These are phyloP conservation scores for Lemur catta DNA, from an alignment of 2,797 vertebrate genomes.

Conservation along the genomic window DNA sequence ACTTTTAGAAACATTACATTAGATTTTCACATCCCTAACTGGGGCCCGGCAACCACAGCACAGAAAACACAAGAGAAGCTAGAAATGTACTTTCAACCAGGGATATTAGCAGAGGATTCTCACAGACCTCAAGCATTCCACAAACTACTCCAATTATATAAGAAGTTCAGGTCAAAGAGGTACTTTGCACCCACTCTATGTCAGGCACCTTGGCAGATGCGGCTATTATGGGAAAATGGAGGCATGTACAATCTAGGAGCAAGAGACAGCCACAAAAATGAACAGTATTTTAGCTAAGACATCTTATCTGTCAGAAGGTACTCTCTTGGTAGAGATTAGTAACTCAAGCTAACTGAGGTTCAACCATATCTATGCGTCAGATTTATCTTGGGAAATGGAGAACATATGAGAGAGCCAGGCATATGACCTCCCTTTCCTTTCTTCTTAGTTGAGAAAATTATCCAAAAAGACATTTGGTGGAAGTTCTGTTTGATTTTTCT, in stretches of 20 bases:
- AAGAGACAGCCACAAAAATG: background rate
- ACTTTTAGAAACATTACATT: conserved; percentile 26
- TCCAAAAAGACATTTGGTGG: background rate
- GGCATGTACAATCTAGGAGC: background rate
- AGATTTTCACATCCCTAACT: background rate
- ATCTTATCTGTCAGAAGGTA: background rate
- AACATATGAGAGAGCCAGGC: background rate
- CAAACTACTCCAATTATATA: background rate
- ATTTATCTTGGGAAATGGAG: conserved; percentile 5
- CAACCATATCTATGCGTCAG: background rate
- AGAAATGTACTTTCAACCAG: background rate
- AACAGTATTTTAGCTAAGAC: background rate
- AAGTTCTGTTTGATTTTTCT: background rate
- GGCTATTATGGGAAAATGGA: background rate
- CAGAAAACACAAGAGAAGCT: background rate
- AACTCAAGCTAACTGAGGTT: background rate
- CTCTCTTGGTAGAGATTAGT: background rate
- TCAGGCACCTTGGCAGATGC: background rate
- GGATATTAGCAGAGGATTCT: background rate
- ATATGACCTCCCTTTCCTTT: background rate
- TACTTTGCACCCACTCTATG: background rate
- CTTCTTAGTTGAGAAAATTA: background rate
- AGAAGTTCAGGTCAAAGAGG: background rate
- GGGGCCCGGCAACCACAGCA: background rate
- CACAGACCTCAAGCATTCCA: background rate